phyloP scores from a whole-genome alignment of 1,140 invertebrate species.

The Drosophila quadrilineata region DNA sequence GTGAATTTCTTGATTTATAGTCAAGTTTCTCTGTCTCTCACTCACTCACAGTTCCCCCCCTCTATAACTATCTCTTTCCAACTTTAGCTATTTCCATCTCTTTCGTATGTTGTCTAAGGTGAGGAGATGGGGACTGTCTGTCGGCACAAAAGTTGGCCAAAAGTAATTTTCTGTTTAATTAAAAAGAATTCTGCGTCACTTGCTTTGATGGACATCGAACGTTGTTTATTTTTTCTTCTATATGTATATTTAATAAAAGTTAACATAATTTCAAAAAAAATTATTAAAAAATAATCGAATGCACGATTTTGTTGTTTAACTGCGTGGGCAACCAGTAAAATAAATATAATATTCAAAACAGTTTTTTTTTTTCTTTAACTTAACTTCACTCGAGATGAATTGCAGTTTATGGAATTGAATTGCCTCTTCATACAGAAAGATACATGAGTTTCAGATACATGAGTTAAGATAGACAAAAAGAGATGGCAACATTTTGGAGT shows the following conservation, averaged over 20 bases:
- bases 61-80: too few relatives aligned
- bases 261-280: slow-evolving; percentile 60
- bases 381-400: too few relatives aligned
- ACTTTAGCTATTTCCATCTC: too few relatives aligned
- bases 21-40: too few relatives aligned
- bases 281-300: slow-evolving; percentile 12
- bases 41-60: too few relatives aligned
- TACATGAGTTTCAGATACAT: slow-evolving; percentile 20
- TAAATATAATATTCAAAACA: slow-evolving; percentile 71
- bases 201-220: slow-evolving; percentile 66
- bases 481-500: neutral
- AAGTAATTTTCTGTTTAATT: slow-evolving; percentile 79
- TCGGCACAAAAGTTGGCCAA: slow-evolving; percentile 54
- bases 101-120: too few relatives aligned
- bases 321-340: slow-evolving; percentile 73
- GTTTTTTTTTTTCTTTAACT: too few relatives aligned
- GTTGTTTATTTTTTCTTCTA: slow-evolving; percentile 44
- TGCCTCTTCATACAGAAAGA: slow-evolving; percentile 7
- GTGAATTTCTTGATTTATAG: slow-evolving; percentile 76
- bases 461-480: neutral
- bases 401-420: slow-evolving; percentile 39
- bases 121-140: too few relatives aligned
- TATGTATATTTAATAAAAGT: slow-evolving; percentile 75
- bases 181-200: slow-evolving; percentile 74
- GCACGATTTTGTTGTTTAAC: slow-evolving; percentile 72